Base-by-base conservation (phyloP, 2,888 invertebrate genomes). In the Stenolophus ochropezus region DNA sequence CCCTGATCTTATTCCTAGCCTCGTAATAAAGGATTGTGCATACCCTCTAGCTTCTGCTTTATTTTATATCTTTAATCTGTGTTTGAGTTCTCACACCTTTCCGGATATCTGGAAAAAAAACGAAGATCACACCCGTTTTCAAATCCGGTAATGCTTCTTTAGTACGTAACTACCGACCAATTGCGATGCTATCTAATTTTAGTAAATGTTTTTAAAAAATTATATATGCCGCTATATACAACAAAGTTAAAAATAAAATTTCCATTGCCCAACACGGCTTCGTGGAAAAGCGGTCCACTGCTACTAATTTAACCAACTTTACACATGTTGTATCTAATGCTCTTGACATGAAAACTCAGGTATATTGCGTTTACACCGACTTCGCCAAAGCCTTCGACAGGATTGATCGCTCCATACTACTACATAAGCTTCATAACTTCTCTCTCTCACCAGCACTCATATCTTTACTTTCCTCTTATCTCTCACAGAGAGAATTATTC, bases 351-450 rank as follows among this genome's bases (percentile, higher is more conserved):
- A 51, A 51, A 51, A 11, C 27, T 16, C 84, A 84, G 74, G 82
- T 84, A 3, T 83, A 84, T 65, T 83, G 82, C 8, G 82, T 85
- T n/a, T 85, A 85, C 33, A 84, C 84, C 0, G 84, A 85, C 33
- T 83, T 84, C 51, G 79, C 82, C 14, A 83, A 85, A 81, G 84
- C 84, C 47, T 8, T n/a, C n/a, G n/a, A n/a, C n/a, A n/a, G n/a
- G n/a, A n/a, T n/a, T n/a, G n/a, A n/a, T n/a, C n/a, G n/a, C 47
- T 42, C 47, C 8, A 51, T 51, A 3, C 16, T 51, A 11, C 2
- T 51, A 14, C 4, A 51, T 4, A 51, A 51, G 16, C 51, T 51
- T 4, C 51, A 51, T 14, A 4, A 3, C n/a, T 51, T 51, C 8
- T 51, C 51, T 8, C 51, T 51, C 4, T 51, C 51, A 2, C 8